Evolutionary conservation across 2,888 invertebrate species (phyloP), one percentile per base, ranked within the genome.

Genomic region (Dioctria linearis): DNA sequence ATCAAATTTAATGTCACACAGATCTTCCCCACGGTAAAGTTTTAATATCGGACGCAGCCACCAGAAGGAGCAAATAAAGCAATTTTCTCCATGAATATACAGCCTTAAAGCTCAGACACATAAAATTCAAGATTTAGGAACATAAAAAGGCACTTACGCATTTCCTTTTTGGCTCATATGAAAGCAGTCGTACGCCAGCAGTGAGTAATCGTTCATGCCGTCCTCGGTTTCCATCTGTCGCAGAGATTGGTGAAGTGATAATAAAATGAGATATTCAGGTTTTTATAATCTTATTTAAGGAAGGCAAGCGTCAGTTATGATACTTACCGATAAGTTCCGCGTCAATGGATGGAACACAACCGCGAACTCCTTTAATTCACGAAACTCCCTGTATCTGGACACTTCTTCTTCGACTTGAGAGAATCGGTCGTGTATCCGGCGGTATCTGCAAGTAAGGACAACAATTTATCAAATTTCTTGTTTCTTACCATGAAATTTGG

Each of bases 151-250:
- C 61, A 91, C 88, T 88, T 86, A 86, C 59, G 91, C 90, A 84
- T 91, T 89, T 76, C 88, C 87, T 84, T 90, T 91, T 84, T 92
- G 92, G 84, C 90, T 91, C 65, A 91, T 87, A 84, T 92, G 92
- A 83, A 92, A 92, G 85, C 92, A 92, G 84, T 92, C 92, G 13
- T 85, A 85, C 0, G 91, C 90, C 46, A 92, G 83, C 84, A 88
- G 90, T 5, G 89, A 86, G 78, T 88, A 86, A 86, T 92, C 91
- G 0, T 86, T 84, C 4, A 83, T 83, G 6, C 89, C 90, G 69
- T 87, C 83, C 9, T 84, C 78, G 4, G 69, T 84, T 54, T 63
- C 65, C 75, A 83, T 80, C 82, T 83, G 66, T 63, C 43, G 51
- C 11, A 61, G 39, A 46, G 71, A 66, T 57, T 13, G 3, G n/a